Base-by-base conservation (phyloP, 2,113 vertebrate genomes). In the Elanus axillaris region DNA sequence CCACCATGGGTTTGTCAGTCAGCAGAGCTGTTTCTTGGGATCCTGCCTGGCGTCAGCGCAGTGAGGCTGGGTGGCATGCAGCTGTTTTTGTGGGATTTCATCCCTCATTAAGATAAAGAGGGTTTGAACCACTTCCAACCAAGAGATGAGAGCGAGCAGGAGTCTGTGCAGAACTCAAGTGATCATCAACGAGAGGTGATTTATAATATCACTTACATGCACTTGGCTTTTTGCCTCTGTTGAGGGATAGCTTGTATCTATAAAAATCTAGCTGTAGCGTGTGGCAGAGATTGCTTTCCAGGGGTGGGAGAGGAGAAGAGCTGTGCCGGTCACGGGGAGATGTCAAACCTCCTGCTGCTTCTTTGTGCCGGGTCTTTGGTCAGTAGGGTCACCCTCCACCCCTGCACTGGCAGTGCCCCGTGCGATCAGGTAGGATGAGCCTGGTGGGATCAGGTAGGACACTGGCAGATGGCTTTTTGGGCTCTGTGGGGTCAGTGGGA, bases 21-120 rank as follows among this genome's bases (percentile, higher is more conserved):
- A 69, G 69, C 55, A 23, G 76, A n/a, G 21, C 59, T 9, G 11
- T 53, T 94, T 42, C 82, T 75, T 85, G 88, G 90, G 96, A 86
- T 73, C 59, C 72, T 72, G 74, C 77, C 71, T 81, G 74, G 48
- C 5, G 11, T 85, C 19, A 0, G n/a, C 4, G 9, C 76, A 59
- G 82, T 1, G 4, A 83, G 66, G 53, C 63, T 55, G 83, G 79
- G 89, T 96, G 87, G 79, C 92, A 90, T 3, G 1, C 79, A 71
- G 89, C 79, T 5, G 58, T 66, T 92, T 97, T 95, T 66, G 60
- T 95, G 88, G 68, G 88, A 95, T 97, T 95, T 88, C 83, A 90
- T 97, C 80, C 94, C 92, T 97, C 95, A 95, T 96, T 96, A 97
- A 97, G 95, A 97, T 92, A 95, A 97, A 97, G 91, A 90, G 83